Base-by-base conservation (phyloP, 30 jellyfish, hydroid and myxozoan genomes). In the Turritopsis dohrnii region DNA sequence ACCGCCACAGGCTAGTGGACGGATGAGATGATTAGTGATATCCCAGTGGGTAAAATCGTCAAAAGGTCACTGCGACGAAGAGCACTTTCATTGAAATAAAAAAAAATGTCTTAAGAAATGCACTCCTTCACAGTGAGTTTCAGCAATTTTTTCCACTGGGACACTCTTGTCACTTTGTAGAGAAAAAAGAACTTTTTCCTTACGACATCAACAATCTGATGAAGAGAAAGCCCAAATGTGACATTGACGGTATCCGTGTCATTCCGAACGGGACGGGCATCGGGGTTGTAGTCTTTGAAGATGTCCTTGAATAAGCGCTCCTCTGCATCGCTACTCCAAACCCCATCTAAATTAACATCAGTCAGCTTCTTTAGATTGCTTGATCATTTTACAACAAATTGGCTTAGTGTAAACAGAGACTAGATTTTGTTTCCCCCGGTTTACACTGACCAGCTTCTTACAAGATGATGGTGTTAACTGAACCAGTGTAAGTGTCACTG, bases 171-270 rank as follows among this genome's bases (percentile, higher is more conserved):
- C 17, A 23, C 19, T 72, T 13, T n/a, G 83, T 22, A 75, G 20
- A 22, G 21, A 29, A n/a, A 9, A 9, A 18, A 9, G n/a, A n/a
- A n/a, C n/a, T n/a, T n/a, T 26, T 8, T 23, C 72, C 95, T 52
- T 18, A 89, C 96, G 52, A 89, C 96, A n/a, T 89, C 96, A 29
- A 89, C 83, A n/a, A 89, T 79, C 52, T 89, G 96, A 76, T 89
- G 87, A 65, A 84, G 69, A 71, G 96, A 73, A 31, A 90, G 27
- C 7, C 96, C 97, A 41, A 90, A 89, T 21, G 89, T 90, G 21
- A 90, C 96, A 53, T 76, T 84, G 1, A 90, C 97, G 19, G 93
- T 87, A 82, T 86, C 97, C 16, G 83, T 53, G 29, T 90, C 95
- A 23, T 72, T 60, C 7, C 82, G 21, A 16, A 86, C 97, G 8